Base-by-base conservation (phyloP, 2,113 vertebrate genomes). In the Cyrtonyx montezumae region DNA sequence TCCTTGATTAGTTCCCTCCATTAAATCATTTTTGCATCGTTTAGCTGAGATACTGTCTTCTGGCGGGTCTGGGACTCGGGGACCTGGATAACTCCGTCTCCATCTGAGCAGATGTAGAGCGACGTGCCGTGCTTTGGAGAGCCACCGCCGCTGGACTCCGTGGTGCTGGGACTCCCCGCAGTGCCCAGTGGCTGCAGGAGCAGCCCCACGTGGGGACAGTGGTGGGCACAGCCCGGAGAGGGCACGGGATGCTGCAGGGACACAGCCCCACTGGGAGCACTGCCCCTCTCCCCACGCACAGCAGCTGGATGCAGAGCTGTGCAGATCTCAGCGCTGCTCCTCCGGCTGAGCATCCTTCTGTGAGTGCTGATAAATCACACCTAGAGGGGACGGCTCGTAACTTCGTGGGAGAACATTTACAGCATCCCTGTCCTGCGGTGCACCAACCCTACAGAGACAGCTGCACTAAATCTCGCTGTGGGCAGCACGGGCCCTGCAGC, bases 1-100 rank as follows among this genome's bases (percentile, higher is more conserved):
- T 96, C 94, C 94, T 97, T 97, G 97, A 97, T 98, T 97, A 97
- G 97, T 95, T 92, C 92, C 96, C 95, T 96, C 97, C 95, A 90
- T 96, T 95, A 95, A 96, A 90, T 87, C 96, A 87, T 96, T 83
- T 66, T 79, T 87, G 94, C 95, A 94, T 94, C 30, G 46, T 96
- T 95, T 95, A 96, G 95, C 90, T 69, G 66, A 95, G 96, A 94
- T 91, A 81, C 93, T 89, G 87, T 93, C 92, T 94, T 94, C 94
- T 88, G 89, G 87, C 68, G 74, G 94, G 92, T 71, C 82, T 84
- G 96, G 96, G 95, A 78, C 91, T 91, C 65, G 12, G 95, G 96
- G 96, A 95, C 90, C 87, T 87, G 87, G 88, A 71, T 81, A 94
- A 73, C 95, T 96, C 74, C 55, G 86, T 58, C 90, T 96, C 80